Evolutionary conservation across 2,888 invertebrate genomes (phyloP).

Genomic region (Trachelus troglodyta): DNA sequence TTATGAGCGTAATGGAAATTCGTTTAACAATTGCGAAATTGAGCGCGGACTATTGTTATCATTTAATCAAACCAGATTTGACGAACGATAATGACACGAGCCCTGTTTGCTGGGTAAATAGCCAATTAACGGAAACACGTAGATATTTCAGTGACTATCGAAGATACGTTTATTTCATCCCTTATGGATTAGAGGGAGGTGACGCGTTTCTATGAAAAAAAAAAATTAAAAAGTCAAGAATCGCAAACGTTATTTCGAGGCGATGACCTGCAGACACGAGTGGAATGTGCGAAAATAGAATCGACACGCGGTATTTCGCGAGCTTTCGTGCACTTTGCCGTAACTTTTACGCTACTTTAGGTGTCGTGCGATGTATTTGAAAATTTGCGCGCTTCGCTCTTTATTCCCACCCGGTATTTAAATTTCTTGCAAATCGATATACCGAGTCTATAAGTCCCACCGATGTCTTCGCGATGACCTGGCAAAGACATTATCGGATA

Average conservation of each 20-base stretch:
- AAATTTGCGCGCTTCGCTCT: not conserved
- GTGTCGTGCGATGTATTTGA: not conserved
- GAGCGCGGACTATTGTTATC: slow-evolving; percentile 23
- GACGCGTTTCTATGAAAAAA: too few species aligned
- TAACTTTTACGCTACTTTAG: not conserved
- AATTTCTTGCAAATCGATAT: not conserved
- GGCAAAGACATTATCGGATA: not conserved
- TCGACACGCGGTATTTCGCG: slow-evolving; percentile 29
- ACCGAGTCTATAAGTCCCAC: too few species aligned
- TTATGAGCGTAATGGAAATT: not conserved
- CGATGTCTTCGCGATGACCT: not conserved
- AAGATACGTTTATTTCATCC: not conserved
- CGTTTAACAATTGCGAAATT: not conserved
- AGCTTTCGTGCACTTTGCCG: slow-evolving; percentile 11
- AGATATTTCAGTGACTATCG: not conserved
- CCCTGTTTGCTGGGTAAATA: not conserved
- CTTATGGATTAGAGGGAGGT: not conserved
- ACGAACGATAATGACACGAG: not conserved
- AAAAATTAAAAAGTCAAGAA: too few species aligned
- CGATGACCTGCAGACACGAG: slow-evolving; percentile 47
- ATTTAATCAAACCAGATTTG: not conserved
- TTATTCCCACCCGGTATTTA: not conserved
- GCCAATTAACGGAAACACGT: not conserved
- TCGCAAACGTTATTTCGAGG: slow-evolving; percentile 31
- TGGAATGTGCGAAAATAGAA: slow-evolving; percentile 40